Base-by-base conservation (phyloP, 2,888 invertebrate genomes). In the Eupithecia exiguata region DNA sequence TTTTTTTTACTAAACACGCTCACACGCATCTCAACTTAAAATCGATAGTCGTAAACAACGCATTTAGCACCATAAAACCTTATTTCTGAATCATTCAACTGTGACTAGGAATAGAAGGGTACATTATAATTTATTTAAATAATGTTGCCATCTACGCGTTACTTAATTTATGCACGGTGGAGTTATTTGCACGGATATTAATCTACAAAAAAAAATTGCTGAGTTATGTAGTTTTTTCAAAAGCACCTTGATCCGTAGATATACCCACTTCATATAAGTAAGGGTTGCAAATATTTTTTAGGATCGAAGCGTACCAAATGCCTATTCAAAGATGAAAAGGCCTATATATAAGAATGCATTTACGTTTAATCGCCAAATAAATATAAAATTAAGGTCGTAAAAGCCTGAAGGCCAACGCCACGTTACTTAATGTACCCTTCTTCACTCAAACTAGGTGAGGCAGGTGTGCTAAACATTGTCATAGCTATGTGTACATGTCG, bases 401-500 rank as follows among this genome's bases (percentile, higher is more conserved):
- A 30, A 30, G 30, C 30, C 30, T 30, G 30, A 30, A 30, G 30
- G 30, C 30, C 30, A 30, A n/a, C n/a, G n/a, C n/a, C n/a, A n/a
- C n/a, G 30, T 30, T 30, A 4, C 30, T 30, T n/a, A n/a, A 30
- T 3, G 30, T 30, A 3, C 5, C 18, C 81, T 84, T 84, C 82
- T 81, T 86, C 84, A 75, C 72, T 69, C 84, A 84, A 88, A 87
- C 88, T 87, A 84, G 84, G 83, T 83, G 77, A 74, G 80, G 88
- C 92, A 92, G 91, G 90, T 92, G 92, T 80, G 80, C 78, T 35
- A 72, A 73, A 73, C 74, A 74, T 82, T 81, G 83, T 80, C 82
- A 82, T 85, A 86, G 84, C 83, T 83, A 86, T 83, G 85, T 82
- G 78, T 80, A 88, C 88, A 90, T 86, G 85, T 90, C 89, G 80